A percentile compares a stretch with the other conserved stretches of the same genome.
phyloP scores from a whole-genome alignment of 1,140 invertebrate species.

The Hyposmocoma kahamanoa region DNA sequence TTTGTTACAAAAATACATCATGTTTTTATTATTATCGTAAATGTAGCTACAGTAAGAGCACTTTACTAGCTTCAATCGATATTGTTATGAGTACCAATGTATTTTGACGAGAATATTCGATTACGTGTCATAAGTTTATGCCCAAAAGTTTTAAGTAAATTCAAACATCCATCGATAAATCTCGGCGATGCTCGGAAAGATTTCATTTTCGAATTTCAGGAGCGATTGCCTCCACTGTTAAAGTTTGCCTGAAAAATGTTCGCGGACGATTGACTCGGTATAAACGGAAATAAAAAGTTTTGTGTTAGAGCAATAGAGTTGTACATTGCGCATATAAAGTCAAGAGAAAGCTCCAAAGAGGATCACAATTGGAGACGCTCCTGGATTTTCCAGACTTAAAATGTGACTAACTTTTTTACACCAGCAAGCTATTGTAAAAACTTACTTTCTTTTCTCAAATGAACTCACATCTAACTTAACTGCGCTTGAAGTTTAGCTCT shows the following conservation, averaged over 20 bases:
- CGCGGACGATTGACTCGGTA: conserved; percentile 70
- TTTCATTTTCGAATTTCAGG: conserved; percentile 74
- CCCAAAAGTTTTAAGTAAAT: conserved; percentile 70
- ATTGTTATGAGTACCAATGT: too few relatives aligned
- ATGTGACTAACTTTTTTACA: conserved; percentile 45
- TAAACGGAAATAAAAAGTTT: conserved; percentile 74
- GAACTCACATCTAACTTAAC: conserved; percentile 29
- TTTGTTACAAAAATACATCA: too few relatives aligned
- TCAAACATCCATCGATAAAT: conserved; percentile 73
- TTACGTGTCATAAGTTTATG: conserved; percentile 73
- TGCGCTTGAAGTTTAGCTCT: background rate
- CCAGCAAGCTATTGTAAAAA: conserved; percentile 38
- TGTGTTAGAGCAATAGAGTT: conserved; percentile 66
- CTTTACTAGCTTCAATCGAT: too few relatives aligned
- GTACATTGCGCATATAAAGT: conserved; percentile 65
- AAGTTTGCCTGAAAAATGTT: conserved; percentile 73
- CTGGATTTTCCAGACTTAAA: conserved; percentile 49
- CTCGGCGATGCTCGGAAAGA: conserved; percentile 69
- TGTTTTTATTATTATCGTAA: too few relatives aligned
- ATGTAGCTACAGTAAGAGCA: too few relatives aligned
- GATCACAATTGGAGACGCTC: conserved; percentile 58
- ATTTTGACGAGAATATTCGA: conserved; percentile 62
- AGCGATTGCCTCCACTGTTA: conserved; percentile 72
- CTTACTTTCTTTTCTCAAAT: conserved; percentile 22
- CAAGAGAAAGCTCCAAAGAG: conserved; percentile 52